These are phyloP conservation scores for Sialia sialis DNA, from an alignment of 2,113 vertebrate genomes.

Conservation along the genomic window DNA sequence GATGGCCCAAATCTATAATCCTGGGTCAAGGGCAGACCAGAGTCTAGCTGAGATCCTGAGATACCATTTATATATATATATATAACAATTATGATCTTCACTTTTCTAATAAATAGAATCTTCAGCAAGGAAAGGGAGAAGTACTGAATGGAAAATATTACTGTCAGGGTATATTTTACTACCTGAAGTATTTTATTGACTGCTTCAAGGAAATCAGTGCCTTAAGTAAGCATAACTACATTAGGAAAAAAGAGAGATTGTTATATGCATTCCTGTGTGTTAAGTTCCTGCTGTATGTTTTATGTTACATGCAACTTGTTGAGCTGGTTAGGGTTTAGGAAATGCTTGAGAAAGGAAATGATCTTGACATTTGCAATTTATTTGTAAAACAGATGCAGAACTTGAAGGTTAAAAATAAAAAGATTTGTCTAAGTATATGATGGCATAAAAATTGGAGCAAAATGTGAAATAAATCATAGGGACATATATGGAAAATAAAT, in stretches of 20 bases:
- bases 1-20: background rate
- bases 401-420: background rate
- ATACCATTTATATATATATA: background rate
- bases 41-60: background rate
- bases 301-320: background rate
- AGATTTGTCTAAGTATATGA: background rate
- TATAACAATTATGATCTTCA: background rate
- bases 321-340: conserved; percentile 20
- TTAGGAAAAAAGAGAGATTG: background rate
- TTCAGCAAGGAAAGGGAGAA: background rate
- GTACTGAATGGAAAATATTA: background rate
- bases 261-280: background rate
- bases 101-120: background rate
- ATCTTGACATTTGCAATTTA: conserved; percentile 14
- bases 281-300: conserved; percentile 15
- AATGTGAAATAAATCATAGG: background rate
- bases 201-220: conserved; percentile 14
- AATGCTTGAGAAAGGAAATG: conserved; percentile 32
- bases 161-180: background rate
- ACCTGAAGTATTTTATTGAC: conserved; percentile 1
- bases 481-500: background rate
- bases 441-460: background rate
- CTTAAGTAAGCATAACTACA: conserved; percentile 9
- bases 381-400: conserved; percentile 18
- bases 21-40: background rate